Base-by-base conservation (phyloP, 2,113 vertebrate genomes). In the Ageneiosus marmoratus region DNA sequence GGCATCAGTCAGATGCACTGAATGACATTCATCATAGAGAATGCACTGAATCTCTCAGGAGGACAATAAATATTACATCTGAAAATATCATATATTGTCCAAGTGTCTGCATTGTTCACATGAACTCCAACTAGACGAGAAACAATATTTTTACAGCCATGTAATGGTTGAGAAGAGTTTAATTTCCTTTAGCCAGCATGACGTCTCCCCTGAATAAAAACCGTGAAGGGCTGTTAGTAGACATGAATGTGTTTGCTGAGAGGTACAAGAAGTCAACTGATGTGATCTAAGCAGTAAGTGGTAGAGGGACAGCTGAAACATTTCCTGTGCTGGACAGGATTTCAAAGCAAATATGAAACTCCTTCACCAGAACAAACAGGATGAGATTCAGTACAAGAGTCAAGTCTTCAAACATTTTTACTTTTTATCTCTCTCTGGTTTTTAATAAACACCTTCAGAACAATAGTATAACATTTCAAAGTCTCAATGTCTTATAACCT, bases 291-390 rank as follows among this genome's bases (percentile, higher is more conserved):
- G 62, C 15, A 18, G 15, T 18, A 65, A 18, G 27, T 34, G 15
- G 15, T 34, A 37, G 65, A 22, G 34, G 34, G 18, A 69, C 34
- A 11, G 9, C 34, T 24, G 65, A 41, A 24, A 69, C 34, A 41
- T 22, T 69, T 69, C 34, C 37, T 69, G 65, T 41, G 18, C 20
- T 69, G 34, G 65, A 18, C 20, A 24, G 22, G 65, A 41, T 41
- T 69, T 69, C 10, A 69, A 69, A 69, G 65, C 18, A 69, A 69
- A 69, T 69, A 69, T 69, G 20, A 12, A 63, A 22, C 37, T 24
- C 8, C 4, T 1, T 24, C 9, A 69, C 65, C 65, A 41, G 34
- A 69, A 69, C 20, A 69, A 41, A 69, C 34, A 41, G 34, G 22
- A 37, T 20, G 10, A 22, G 63, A 69, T 37, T 20, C 32, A 34